Evolutionary conservation across 1,140 invertebrate genomes (phyloP), one percentile per base, ranked within the genome.

Genomic region (Neodiprion virginianus): DNA sequence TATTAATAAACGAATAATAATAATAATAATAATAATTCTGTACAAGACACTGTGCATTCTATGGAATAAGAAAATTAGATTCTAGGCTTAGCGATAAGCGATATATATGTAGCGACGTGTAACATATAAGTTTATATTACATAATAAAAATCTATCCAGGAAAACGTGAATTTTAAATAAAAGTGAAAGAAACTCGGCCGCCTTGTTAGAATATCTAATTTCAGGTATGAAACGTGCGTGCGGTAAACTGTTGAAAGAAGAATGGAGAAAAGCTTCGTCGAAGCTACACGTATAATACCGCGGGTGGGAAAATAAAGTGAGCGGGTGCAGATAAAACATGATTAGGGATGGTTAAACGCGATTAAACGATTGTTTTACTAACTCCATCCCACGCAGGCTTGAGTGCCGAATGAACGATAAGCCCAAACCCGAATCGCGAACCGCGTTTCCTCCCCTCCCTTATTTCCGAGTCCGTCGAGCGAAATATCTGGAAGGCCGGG

Each of bases 121-220:
- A 86, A 85, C 82, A 86, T 77, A 86, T 86, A 87, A 86, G 84
- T 87, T 87, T 87, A 87, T 86, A 87, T 87, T 86, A 86, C 84
- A 86, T 86, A 87, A 86, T 86, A 87, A 86, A 40, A 87, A 87
- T 83, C 80, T 86, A 82, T 83, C 79, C 78, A 85, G 82, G 85
- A 86, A 82, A 78, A 12, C 17, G 14, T 65, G 66, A 48, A 1
- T 23, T 48, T 49, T 28, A 17, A 72, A 49, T 72, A 48, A 50
- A 23, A n/a, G 28, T 67, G 28, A 67, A 48, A 17, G 65, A 73
- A 61, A 21, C 17, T 21, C 17, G 17, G 17, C 17, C 17, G 17
- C 17, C 17, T 21, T 21, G 17, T 21, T 21, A 21, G 17, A 21
- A 21, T 21, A 21, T 21, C 17, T 21, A 61, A 50, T 28, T 14